Percentiles rank a stretch among this genome's conserved stretches.
Conservation (phyloP, 1,140 invertebrate species). For the Zaprionus davidi region DNA sequence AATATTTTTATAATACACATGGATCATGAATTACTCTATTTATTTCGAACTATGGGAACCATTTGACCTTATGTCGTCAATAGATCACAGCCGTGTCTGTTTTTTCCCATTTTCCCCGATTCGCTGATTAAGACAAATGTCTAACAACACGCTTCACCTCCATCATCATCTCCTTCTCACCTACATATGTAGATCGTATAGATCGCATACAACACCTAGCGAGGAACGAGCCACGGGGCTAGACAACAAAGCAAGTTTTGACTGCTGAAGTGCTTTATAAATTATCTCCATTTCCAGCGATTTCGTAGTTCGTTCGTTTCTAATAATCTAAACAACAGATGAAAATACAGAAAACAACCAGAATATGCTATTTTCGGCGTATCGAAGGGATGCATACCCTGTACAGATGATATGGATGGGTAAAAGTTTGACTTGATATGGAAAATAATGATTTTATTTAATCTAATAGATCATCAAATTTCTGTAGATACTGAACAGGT, state of each 20-base stretch:
- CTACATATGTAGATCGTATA: not conserved
- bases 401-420: not conserved
- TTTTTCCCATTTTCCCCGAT: not conserved
- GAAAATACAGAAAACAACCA: conserved; percentile 42
- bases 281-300: conserved; percentile 63
- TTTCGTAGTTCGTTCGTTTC: conserved; percentile 66
- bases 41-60: conserved; percentile 32
- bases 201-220: not conserved
- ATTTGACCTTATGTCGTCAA: conserved; percentile 49
- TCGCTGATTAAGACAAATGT: conserved; percentile 67
- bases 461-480: not conserved
- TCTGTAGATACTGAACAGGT: not conserved
- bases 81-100: conserved; percentile 52
- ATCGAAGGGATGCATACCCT: not conserved
- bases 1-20: not conserved
- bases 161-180: conserved; percentile 8
- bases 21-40: conserved; percentile 9
- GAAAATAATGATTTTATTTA: not conserved
- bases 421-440: not conserved
- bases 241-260: conserved; percentile 22
- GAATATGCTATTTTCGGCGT: not conserved
- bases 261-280: conserved; percentile 72
- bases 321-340: conserved; percentile 73
- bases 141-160: conserved; percentile 29
- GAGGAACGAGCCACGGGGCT: not conserved